phyloP scores from a whole-genome alignment of 2,888 invertebrate species.

The Cerastis rubricosa region DNA sequence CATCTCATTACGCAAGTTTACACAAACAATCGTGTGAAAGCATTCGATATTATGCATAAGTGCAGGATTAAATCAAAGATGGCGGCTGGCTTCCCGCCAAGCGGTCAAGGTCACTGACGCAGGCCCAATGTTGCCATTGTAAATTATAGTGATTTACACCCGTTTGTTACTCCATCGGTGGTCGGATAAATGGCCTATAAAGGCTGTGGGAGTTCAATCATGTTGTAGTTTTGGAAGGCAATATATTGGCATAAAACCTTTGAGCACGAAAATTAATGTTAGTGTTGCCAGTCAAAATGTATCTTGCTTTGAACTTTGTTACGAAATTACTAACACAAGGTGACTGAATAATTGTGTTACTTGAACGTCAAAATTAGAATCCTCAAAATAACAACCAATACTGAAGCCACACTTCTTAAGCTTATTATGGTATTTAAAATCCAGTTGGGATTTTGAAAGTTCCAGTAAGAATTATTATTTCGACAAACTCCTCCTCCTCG shows the following conservation, averaged over 20 bases:
- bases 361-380: conserved; percentile 4
- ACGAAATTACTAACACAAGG: neutral
- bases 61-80: conserved; percentile 55
- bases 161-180: conserved; percentile 53
- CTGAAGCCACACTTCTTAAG: conserved; percentile 24
- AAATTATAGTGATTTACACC: conserved; percentile 66
- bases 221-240: conserved; percentile 20
- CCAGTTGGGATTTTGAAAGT: neutral
- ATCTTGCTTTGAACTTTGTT: conserved; percentile 30
- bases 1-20: conserved; percentile 45
- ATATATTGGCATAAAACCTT: conserved; percentile 15
- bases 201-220: conserved; percentile 45
- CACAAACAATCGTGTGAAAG: conserved; percentile 46
- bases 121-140: conserved; percentile 55
- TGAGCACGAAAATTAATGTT: conserved; percentile 3
- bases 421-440: conserved; percentile 1
- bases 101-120: conserved; percentile 69
- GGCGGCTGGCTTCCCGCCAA: conserved; percentile 66
- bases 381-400: neutral
- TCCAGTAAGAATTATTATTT: neutral
- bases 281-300: conserved; percentile 6
- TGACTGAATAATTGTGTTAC: neutral
- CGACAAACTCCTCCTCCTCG: too few relatives aligned
- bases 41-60: conserved; percentile 46
- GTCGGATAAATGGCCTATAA: conserved; percentile 45